Conservation (phyloP, 2,888 invertebrate species). For the Oxycera nigricornis region DNA sequence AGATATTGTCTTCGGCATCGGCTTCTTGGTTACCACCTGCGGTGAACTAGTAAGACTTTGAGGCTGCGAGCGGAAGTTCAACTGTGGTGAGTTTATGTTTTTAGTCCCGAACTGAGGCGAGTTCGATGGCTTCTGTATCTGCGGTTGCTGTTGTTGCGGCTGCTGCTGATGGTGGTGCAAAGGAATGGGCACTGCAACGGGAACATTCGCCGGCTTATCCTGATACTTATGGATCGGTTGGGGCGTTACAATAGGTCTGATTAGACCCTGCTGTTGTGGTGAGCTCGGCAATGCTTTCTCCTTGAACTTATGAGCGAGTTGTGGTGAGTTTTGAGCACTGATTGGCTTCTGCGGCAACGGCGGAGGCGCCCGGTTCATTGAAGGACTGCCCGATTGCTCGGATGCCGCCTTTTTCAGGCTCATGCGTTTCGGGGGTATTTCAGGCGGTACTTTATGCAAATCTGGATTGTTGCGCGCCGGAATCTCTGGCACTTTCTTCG, state of each 20-base stretch:
- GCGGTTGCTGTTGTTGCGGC: slow-evolving; percentile 32
- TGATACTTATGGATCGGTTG: slow-evolving; percentile 46
- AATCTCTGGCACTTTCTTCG: slow-evolving; percentile 59
- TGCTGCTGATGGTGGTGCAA: neutral
- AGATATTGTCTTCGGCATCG: slow-evolving; percentile 49
- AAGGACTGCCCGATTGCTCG: slow-evolving; percentile 53
- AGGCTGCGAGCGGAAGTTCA: slow-evolving; percentile 47
- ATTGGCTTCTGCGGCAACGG: slow-evolving; percentile 59
- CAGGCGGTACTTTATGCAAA: slow-evolving; percentile 57
- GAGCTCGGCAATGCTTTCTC: slow-evolving; percentile 53
- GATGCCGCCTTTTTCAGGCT: slow-evolving; percentile 56
- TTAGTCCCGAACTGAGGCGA: slow-evolving; percentile 43
- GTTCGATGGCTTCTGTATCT: slow-evolving; percentile 45
- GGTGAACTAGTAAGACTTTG: slow-evolving; percentile 48
- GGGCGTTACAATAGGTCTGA: neutral
- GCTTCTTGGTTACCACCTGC: slow-evolving; percentile 34
- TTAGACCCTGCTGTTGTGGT: slow-evolving; percentile 32
- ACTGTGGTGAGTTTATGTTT: slow-evolving; percentile 48
- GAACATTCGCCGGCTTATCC: slow-evolving; percentile 21
- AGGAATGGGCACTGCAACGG: too few species aligned
- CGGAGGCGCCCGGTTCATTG: slow-evolving; percentile 52
- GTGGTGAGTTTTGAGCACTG: slow-evolving; percentile 59
- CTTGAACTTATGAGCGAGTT: slow-evolving; percentile 56
- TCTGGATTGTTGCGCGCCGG: slow-evolving; percentile 58
- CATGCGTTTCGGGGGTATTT: slow-evolving; percentile 61